phyloP scores from a whole-genome alignment of 1,140 invertebrate species.

The Homarus americanus region DNA sequence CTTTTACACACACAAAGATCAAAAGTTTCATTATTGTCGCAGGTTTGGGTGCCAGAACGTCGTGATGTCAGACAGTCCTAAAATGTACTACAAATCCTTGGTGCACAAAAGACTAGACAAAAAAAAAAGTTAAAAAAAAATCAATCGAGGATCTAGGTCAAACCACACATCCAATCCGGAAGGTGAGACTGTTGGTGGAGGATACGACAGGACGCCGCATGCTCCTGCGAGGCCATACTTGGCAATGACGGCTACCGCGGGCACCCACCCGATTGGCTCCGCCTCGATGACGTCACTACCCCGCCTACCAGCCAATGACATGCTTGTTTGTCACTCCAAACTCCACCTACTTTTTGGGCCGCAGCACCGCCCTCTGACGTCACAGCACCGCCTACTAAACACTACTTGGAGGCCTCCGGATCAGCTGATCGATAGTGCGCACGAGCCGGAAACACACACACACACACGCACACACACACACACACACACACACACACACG shows the following conservation, averaged over 20 bases:
- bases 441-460: neutral
- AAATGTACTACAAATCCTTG: neutral
- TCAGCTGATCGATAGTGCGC: neutral
- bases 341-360: neutral
- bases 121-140: neutral
- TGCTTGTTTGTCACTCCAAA: neutral
- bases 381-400: neutral
- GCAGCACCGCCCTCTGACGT: neutral
- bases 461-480: neutral
- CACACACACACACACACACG: neutral
- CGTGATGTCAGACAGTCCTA: neutral
- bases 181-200: neutral
- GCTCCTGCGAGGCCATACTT: neutral
- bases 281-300: conserved; percentile 4
- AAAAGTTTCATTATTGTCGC: neutral
- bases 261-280: conserved; percentile 10
- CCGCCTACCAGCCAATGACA: neutral
- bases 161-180: conserved; percentile 16
- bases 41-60: neutral
- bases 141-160: neutral
- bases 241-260: neutral
- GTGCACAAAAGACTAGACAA: neutral
- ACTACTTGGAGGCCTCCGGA: neutral
- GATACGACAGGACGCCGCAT: neutral
- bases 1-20: too few species aligned